These are phyloP conservation scores for Mactromeris polynyma DNA, from an alignment of 2,888 invertebrate species.

Conservation along the genomic window DNA sequence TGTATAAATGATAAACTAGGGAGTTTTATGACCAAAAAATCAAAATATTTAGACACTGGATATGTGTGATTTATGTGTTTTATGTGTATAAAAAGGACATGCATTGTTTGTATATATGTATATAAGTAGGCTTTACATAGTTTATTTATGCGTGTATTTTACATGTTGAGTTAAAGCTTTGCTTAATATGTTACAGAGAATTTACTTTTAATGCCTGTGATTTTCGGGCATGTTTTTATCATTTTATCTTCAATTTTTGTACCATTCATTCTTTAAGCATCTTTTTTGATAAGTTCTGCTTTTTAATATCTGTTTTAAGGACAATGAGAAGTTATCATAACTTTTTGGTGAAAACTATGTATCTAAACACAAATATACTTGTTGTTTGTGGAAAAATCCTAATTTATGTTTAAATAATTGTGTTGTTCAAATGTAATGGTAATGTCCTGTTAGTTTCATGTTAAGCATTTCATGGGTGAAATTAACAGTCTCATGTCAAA, in stretches of 20 bases:
- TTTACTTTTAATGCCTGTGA: background rate
- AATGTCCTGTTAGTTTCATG: too few species aligned
- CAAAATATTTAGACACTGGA: background rate
- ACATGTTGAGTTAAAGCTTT: slow-evolving; percentile 1
- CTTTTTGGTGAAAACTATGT: too few species aligned
- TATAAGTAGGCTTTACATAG: slow-evolving; percentile 33
- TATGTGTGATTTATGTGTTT: background rate
- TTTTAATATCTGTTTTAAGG: too few species aligned
- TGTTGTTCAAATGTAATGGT: too few species aligned
- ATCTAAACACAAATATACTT: too few species aligned
- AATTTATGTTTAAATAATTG: too few species aligned
- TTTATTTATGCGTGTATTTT: slow-evolving; percentile 34
- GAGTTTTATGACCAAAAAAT: background rate
- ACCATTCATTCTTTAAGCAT: too few species aligned
- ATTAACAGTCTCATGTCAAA: too few species aligned
- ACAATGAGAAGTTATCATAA: too few species aligned
- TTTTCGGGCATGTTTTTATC: slow-evolving; percentile 1
- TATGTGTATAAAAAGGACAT: background rate
- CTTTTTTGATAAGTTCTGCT: too few species aligned
- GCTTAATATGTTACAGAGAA: background rate
- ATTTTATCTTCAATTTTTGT: background rate
- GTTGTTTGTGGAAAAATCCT: too few species aligned
- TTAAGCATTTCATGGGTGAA: too few species aligned
- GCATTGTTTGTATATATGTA: slow-evolving; percentile 40
- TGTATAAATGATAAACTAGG: background rate